Evolutionary conservation across 2,797 vertebrate species (phyloP), one percentile per base, ranked within the genome.

Genomic region (Psittacula echo): DNA sequence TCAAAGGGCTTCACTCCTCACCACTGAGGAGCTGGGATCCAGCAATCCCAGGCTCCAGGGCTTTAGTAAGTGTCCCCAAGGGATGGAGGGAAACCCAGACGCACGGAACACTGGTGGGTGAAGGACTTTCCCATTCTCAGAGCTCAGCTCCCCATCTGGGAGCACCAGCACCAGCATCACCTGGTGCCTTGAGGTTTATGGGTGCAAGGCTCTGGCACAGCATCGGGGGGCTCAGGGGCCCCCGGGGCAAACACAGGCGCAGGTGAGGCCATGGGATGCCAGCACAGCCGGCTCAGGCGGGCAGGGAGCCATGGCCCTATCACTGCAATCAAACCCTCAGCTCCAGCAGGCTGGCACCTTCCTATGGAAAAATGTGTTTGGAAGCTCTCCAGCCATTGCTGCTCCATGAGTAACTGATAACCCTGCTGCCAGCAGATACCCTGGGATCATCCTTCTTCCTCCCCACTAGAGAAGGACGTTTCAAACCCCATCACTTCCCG

Each of bases 341-440:
- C 80, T 94, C 27, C 89, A 39, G 77, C 5, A 2, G 65, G 73
- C 84, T 94, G 92, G 94, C 92, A 92, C 10, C 19, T 6, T 85
- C 47, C 60, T 9, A 23, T 62, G 88, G 93, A 95, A 97, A 94
- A 94, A 53, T 16, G 45, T 21, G 14, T 64, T 68, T 93, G 96
- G 92, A 90, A 76, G 48, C 23, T 61, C 41, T 95, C 92, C 96
- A 95, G 88, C 27, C 64, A n/a, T 26, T 6, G 0, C 77, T 51
- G 85, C 77, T 90, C 47, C n/a, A 8, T 62, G 83, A 64, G 81
- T 11, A 51, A 18, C 74, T 56, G 74, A 93, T 87, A 96, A 77
- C 93, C 88, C 24, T 53, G 37, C 71, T 64, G 56, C 81, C 84
- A 88, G 85, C 84, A 78, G 62, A 51, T 26, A 41, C 42, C 27